phyloP scores from a whole-genome alignment of 2,888 invertebrate species.

The Drosophila sordidapex region DNA sequence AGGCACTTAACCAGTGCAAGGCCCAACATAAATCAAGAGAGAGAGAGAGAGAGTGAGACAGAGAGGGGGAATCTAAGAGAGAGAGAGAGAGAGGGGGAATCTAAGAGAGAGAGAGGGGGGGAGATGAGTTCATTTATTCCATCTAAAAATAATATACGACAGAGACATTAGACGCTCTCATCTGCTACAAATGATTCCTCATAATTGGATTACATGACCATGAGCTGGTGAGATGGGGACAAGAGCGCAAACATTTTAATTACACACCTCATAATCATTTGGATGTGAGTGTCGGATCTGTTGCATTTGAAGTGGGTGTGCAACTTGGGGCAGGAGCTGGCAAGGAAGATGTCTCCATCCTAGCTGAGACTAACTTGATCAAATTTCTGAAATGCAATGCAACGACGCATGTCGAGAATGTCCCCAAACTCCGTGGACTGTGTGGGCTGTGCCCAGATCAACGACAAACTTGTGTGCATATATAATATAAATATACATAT shows the following conservation, averaged over 20 bases:
- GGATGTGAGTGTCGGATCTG: conserved; percentile 45
- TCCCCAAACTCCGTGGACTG: conserved; percentile 7
- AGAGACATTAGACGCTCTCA: conserved; percentile 63
- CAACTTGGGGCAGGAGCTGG: not conserved
- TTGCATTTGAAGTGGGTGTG: not conserved
- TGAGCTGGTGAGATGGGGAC: conserved; percentile 39
- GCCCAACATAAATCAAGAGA: conserved; percentile 45
- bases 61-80: not conserved
- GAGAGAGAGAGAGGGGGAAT: not conserved
- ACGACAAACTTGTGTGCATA: conserved; percentile 6
- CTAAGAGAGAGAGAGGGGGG: not conserved
- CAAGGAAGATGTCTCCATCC: not conserved
- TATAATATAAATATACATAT: not conserved
- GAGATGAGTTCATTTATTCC: conserved; percentile 5
- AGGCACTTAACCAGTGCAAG: conserved; percentile 32
- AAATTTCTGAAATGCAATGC: conserved; percentile 63
- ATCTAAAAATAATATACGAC: conserved; percentile 57
- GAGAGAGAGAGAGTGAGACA: not conserved
- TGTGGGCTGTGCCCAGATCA: conserved; percentile 40
- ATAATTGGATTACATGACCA: conserved; percentile 77
- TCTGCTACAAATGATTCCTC: conserved; percentile 75
- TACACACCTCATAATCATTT: conserved; percentile 82
- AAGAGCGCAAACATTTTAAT: conserved; percentile 80
- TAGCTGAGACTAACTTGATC: conserved; percentile 57
- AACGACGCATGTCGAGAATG: conserved; percentile 58